Conservation (phyloP, 2,888 invertebrate species). For the Scelioninae gen. 2 region DNA sequence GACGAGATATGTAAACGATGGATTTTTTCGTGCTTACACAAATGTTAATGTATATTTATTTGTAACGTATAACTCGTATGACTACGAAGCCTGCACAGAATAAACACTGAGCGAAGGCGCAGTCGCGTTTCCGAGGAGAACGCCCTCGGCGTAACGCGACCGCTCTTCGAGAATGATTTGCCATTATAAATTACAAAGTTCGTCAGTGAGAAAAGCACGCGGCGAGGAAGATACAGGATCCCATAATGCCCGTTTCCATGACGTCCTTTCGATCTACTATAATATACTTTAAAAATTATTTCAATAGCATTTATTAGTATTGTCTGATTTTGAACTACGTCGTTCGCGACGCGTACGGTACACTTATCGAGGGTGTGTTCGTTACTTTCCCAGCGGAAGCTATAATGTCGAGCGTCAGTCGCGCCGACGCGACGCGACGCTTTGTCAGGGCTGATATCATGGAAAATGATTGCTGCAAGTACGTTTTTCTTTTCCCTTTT, state of each 20-base stretch:
- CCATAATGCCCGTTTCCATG: slow-evolving; percentile 51
- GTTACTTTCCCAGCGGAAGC: slow-evolving; percentile 42
- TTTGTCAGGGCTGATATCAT: slow-evolving; percentile 36
- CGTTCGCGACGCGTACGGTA: slow-evolving; percentile 54
- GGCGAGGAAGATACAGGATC: slow-evolving; percentile 57
- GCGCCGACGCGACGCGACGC: slow-evolving; percentile 21
- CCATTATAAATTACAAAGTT: slow-evolving; percentile 39
- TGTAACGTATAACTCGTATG: slow-evolving; percentile 45
- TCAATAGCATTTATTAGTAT: slow-evolving; percentile 61
- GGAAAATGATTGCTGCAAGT: slow-evolving; percentile 37
- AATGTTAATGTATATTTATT: slow-evolving; percentile 53
- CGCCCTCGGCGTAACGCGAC: slow-evolving; percentile 4
- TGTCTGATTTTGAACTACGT: slow-evolving; percentile 66
- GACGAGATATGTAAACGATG: slow-evolving; percentile 58
- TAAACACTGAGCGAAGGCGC: slow-evolving; percentile 23
- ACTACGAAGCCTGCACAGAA: slow-evolving; percentile 50
- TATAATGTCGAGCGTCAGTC: slow-evolving; percentile 36
- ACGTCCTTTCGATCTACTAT: slow-evolving; percentile 39
- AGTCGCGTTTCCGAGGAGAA: background rate
- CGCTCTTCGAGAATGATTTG: slow-evolving; percentile 22
- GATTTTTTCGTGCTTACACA: slow-evolving; percentile 54
- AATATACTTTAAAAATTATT: slow-evolving; percentile 49
- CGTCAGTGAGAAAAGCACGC: slow-evolving; percentile 52
- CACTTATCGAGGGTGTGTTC: slow-evolving; percentile 42
- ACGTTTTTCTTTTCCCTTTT: slow-evolving; percentile 8